A percentile compares a stretch with the other conserved stretches of the same genome.
Conservation (phyloP, 2,888 invertebrate species). For the Polydesmus complanatus region DNA sequence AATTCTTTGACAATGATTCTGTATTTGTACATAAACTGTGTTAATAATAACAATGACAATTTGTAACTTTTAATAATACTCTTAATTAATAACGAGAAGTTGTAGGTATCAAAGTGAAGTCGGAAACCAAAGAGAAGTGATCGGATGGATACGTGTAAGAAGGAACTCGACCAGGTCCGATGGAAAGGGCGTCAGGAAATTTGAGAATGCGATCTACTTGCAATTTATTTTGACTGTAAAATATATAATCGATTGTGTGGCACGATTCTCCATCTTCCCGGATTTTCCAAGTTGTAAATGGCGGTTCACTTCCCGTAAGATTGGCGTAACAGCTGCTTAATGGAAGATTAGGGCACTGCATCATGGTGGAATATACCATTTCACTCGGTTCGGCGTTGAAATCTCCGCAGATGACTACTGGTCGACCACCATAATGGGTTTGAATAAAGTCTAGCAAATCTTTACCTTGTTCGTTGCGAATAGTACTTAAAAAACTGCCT, state of each 20-base stretch:
- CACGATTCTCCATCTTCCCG: slow-evolving; percentile 54
- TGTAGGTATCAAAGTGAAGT: slow-evolving; percentile 33
- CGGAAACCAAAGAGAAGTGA: slow-evolving; percentile 57
- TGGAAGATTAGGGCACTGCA: neutral
- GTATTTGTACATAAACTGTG: too few species aligned
- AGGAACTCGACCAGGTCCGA: slow-evolving; percentile 52
- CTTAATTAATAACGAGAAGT: too few species aligned
- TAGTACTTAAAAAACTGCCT: slow-evolving; percentile 48
- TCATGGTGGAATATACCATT: slow-evolving; percentile 49
- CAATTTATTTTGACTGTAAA: slow-evolving; percentile 45
- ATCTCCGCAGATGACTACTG: slow-evolving; percentile 55
- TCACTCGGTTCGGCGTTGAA: slow-evolving; percentile 62
- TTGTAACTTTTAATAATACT: too few species aligned
- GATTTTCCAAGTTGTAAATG: slow-evolving; percentile 61
- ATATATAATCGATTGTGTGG: slow-evolving; percentile 61
- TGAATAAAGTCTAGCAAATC: slow-evolving; percentile 46
- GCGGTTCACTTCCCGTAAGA: slow-evolving; percentile 41
- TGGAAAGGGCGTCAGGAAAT: slow-evolving; percentile 49
- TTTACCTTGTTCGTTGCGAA: slow-evolving; percentile 56
- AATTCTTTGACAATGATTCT: too few species aligned
- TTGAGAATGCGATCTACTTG: slow-evolving; percentile 42
- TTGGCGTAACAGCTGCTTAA: slow-evolving; percentile 30
- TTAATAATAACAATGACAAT: too few species aligned
- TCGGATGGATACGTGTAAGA: slow-evolving; percentile 57
- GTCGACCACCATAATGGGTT: slow-evolving; percentile 37